A percentile compares a stretch with the other conserved stretches of the same genome.
Evolutionary conservation across 2,113 vertebrate species (phyloP).

Genomic region (Tenrec ecaudatus): DNA sequence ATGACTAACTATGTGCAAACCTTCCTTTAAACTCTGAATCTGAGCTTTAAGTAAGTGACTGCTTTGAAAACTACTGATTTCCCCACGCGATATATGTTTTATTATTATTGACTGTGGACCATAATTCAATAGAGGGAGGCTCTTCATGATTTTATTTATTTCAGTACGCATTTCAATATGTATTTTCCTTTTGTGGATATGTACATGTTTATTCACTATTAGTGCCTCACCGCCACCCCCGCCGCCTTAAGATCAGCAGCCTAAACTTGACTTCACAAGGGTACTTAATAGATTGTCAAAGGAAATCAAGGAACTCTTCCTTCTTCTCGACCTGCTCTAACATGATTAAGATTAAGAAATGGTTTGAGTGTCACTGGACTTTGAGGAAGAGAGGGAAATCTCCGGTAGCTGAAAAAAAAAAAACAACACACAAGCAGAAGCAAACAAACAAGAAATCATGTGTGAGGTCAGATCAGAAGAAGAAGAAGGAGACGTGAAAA

Average conservation of each 20-base stretch:
- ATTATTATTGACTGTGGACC: slow-evolving; percentile 12
- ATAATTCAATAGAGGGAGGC: slow-evolving; percentile 19
- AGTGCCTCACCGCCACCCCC: too few species aligned
- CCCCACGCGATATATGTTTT: neutral
- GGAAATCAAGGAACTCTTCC: neutral
- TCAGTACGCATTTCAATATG: slow-evolving; percentile 30
- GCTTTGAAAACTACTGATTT: slow-evolving; percentile 20
- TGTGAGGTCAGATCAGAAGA: neutral
- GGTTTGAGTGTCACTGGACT: neutral
- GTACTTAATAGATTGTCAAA: slow-evolving; percentile 48
- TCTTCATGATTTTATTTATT: slow-evolving; percentile 26
- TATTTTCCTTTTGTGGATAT: slow-evolving; percentile 4
- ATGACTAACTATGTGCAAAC: neutral
- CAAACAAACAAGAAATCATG: slow-evolving; percentile 33
- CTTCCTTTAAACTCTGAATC: slow-evolving; percentile 32
- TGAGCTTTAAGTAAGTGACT: slow-evolving; percentile 53
- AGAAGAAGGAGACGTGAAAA: neutral
- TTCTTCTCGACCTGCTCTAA: neutral
- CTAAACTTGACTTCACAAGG: slow-evolving; percentile 35
- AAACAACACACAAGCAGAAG: neutral
- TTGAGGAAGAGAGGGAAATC: slow-evolving; percentile 20
- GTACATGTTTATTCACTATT: slow-evolving; percentile 30
- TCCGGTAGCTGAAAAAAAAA: neutral
- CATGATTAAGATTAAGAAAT: neutral
- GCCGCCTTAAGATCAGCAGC: neutral